These are phyloP conservation scores for Edolisoma coerulescens DNA, from an alignment of 2,113 vertebrate species.

Conservation along the genomic window DNA sequence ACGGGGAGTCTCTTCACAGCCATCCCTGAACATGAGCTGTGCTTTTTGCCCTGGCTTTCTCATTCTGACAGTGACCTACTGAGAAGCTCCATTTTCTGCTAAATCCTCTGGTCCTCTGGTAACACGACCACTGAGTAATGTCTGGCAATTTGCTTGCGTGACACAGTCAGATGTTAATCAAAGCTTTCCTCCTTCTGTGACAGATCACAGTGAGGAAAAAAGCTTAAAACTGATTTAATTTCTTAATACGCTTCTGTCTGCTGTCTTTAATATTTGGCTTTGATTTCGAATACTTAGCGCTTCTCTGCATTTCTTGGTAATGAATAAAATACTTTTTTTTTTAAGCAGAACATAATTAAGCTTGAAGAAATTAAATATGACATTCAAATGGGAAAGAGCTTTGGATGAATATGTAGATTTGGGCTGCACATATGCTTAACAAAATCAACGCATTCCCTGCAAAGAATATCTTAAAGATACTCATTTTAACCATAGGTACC, in stretches of 20 bases:
- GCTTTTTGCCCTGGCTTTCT: not conserved
- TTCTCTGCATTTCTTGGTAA: slow-evolving; percentile 41
- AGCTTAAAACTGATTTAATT: slow-evolving; percentile 55
- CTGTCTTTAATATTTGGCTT: slow-evolving; percentile 46
- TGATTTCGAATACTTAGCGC: slow-evolving; percentile 48
- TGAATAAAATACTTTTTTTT: slow-evolving; percentile 39
- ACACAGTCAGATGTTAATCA: slow-evolving; percentile 34
- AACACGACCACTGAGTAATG: not conserved
- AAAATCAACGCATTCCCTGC: not conserved
- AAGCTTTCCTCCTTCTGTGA: slow-evolving; percentile 15
- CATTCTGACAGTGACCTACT: not conserved
- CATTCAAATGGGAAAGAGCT: slow-evolving; percentile 42
- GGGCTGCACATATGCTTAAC: not conserved
- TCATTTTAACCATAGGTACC: not conserved
- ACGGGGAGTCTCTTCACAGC: not conserved
- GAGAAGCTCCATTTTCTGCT: not conserved
- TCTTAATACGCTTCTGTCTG: slow-evolving; percentile 51
- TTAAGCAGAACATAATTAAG: slow-evolving; percentile 48
- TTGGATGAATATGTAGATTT: slow-evolving; percentile 30
- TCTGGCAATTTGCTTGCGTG: slow-evolving; percentile 32
- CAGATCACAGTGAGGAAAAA: slow-evolving; percentile 40
- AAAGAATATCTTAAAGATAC: not conserved
- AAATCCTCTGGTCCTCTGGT: not conserved
- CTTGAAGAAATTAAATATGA: slow-evolving; percentile 41
- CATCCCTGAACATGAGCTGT: not conserved